These are phyloP conservation scores for Heteromormyrus szaboi DNA, from an alignment of 2,797 vertebrate genomes.

Conservation along the genomic window DNA sequence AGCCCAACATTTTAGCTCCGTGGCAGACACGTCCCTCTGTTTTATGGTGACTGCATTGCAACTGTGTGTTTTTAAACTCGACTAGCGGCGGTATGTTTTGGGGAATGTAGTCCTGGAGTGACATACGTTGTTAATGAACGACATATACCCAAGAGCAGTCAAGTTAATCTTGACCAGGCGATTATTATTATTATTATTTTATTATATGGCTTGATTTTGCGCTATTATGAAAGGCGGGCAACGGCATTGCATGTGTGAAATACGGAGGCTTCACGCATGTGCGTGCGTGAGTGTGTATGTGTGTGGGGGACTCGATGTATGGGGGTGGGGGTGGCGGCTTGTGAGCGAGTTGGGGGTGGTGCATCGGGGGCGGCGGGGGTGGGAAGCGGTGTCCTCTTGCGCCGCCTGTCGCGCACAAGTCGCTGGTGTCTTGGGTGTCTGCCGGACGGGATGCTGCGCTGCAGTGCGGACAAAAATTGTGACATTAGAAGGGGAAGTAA, in stretches of 20 bases:
- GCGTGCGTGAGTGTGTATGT: neutral
- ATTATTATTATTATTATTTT: neutral
- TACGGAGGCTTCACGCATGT: neutral
- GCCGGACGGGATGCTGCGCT: slow-evolving; percentile 39
- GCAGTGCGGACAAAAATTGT: slow-evolving; percentile 68
- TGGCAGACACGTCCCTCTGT: neutral
- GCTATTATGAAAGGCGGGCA: neutral
- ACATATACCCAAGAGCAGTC: neutral
- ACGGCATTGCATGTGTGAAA: neutral
- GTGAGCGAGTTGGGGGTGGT: neutral
- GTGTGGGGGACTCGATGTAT: neutral
- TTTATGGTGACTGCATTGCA: neutral
- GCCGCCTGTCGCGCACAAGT: slow-evolving; percentile 34
- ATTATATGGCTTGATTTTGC: neutral
- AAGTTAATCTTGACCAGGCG: neutral
- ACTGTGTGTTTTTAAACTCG: neutral
- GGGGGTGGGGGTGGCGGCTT: neutral
- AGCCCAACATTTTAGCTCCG: neutral
- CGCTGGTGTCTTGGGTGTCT: slow-evolving; percentile 25
- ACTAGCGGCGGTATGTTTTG: neutral
- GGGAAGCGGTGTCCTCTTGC: slow-evolving; percentile 22
- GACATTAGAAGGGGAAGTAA: slow-evolving; percentile 34
- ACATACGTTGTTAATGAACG: neutral
- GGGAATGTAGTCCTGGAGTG: neutral
- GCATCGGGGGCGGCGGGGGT: neutral